phyloP scores from a whole-genome alignment of 2,797 vertebrate genomes.

The Valencia hispanica region DNA sequence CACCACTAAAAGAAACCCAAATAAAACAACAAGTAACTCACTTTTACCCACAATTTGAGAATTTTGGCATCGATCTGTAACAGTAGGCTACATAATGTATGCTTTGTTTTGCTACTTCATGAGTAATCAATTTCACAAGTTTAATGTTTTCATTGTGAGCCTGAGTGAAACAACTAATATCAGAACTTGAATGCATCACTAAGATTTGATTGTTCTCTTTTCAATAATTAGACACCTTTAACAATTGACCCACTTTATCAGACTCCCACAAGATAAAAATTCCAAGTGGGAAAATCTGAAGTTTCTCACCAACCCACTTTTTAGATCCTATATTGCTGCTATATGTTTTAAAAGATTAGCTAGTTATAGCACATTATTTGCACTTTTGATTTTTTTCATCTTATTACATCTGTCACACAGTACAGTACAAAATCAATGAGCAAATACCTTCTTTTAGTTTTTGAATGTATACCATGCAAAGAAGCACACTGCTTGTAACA shows the following conservation, averaged over 20 bases:
- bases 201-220: not conserved
- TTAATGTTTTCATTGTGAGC: not conserved
- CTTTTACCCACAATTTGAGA: not conserved
- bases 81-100: not conserved
- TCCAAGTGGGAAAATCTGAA: not conserved
- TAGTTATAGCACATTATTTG: too few relatives aligned
- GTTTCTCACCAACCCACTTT: not conserved
- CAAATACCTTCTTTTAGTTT: too few relatives aligned
- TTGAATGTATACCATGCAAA: too few relatives aligned
- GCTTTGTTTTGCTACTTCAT: not conserved
- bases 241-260: not conserved
- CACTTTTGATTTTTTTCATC: too few relatives aligned
- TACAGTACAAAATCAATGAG: too few relatives aligned
- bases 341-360: too few relatives aligned
- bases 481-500: too few relatives aligned
- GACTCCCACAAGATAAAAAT: not conserved
- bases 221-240: not conserved
- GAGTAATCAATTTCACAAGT: not conserved
- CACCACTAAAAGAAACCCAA: not conserved
- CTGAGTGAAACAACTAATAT: not conserved
- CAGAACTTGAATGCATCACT: not conserved
- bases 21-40: not conserved
- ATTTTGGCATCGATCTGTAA: not conserved
- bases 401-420: too few relatives aligned
- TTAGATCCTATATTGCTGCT: too few relatives aligned